phyloP scores from a whole-genome alignment of 2,888 invertebrate genomes.

The Troides helena region DNA sequence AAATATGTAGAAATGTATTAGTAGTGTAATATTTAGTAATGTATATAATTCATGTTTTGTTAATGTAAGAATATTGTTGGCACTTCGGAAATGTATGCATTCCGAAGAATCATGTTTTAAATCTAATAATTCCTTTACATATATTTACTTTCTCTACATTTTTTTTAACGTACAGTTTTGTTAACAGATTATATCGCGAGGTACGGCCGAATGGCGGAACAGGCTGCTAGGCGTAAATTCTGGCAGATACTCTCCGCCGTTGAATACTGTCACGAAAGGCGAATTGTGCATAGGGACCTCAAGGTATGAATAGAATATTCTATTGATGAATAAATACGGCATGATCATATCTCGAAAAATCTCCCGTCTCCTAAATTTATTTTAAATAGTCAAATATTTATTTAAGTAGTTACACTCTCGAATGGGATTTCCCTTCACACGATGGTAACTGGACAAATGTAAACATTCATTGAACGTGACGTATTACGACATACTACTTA shows the following conservation, averaged over 20 bases:
- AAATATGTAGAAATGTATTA: too few relatives aligned
- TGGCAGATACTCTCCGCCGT: constrained; percentile 98
- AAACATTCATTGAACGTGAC: constrained; percentile 1
- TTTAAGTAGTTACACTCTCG: background rate
- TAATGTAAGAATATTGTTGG: too few relatives aligned
- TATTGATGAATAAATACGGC: background rate
- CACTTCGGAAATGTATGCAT: background rate
- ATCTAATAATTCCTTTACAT: background rate
- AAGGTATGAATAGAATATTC: constrained; percentile 81
- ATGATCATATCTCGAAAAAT: background rate
- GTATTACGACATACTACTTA: background rate
- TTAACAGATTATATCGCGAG: constrained; percentile 93
- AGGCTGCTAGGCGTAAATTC: constrained; percentile 94
- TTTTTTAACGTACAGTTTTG: constrained; percentile 30
- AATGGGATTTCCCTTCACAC: background rate
- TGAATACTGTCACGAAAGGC: constrained; percentile 96
- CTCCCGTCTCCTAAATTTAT: background rate
- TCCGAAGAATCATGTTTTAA: background rate
- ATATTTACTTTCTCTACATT: background rate
- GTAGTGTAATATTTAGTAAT: too few relatives aligned
- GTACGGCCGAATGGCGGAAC: constrained; percentile 96
- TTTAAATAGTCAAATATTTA: background rate
- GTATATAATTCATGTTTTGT: too few relatives aligned
- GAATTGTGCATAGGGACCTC: constrained; percentile 97
- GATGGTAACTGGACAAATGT: background rate